phyloP scores from a whole-genome alignment of 2,797 vertebrate species.

The Poecile montanus region DNA sequence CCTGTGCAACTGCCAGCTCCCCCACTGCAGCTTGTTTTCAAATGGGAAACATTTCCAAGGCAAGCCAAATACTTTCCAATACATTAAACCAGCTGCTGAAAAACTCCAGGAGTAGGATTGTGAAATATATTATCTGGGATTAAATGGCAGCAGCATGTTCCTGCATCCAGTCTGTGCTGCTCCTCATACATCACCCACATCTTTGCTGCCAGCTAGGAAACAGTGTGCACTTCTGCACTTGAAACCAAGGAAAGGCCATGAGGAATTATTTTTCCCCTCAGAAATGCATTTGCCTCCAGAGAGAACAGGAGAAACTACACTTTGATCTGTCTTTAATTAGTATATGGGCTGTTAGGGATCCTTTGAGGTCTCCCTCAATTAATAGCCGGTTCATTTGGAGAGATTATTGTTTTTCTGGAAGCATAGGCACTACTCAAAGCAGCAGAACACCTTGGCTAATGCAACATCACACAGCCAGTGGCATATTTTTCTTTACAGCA shows the following conservation, averaged over 20 bases:
- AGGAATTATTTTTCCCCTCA: constrained; percentile 19
- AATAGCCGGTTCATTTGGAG: constrained; percentile 1
- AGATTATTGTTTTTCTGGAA: not conserved
- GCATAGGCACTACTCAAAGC: not conserved
- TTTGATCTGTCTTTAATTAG: constrained; percentile 54
- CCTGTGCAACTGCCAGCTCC: constrained; percentile 5
- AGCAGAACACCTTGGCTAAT: not conserved
- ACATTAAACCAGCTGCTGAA: not conserved
- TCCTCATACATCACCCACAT: constrained; percentile 16
- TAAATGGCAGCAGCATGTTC: constrained; percentile 12
- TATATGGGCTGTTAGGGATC: not conserved
- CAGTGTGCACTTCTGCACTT: not conserved
- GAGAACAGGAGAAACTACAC: not conserved
- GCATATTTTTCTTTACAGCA: not conserved
- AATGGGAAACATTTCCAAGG: constrained; percentile 20
- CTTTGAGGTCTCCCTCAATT: constrained; percentile 41
- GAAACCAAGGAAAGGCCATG: not conserved
- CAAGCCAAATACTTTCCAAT: not conserved
- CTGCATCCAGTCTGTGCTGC: not conserved
- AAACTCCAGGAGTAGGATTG: not conserved
- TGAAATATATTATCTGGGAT: constrained; percentile 1
- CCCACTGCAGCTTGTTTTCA: constrained; percentile 29
- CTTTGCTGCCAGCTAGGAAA: constrained; percentile 39
- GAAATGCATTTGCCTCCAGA: constrained; percentile 16
- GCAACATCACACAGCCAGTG: not conserved